Base-by-base conservation (phyloP, 1,140 invertebrate species). In the Tetramorium simillimum region DNA sequence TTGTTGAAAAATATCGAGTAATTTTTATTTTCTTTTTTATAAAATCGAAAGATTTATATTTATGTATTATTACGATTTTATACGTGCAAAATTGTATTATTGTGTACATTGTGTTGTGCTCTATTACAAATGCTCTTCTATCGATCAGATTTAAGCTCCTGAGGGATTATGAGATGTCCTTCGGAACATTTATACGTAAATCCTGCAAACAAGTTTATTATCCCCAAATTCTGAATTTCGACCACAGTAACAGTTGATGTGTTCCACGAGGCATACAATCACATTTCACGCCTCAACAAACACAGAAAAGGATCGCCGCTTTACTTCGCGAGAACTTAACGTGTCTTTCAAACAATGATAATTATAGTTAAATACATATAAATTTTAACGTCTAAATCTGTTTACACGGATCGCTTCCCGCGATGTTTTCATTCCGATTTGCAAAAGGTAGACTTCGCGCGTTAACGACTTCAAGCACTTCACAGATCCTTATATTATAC, bases 401-500 rank as follows among this genome's bases (percentile, higher is more conserved):
- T 70, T 10, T 53, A 40, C 37, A 40, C 14, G 24, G 4, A 73
- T 75, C 24, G 40, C 46, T 80, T 80, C 18, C 3, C 33, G 24
- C 43, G n/a, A 51, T 53, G 14, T 43, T 70, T 73, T 63, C 56
- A 58, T 46, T 43, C 24, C 18, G 67, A 33, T 70, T 53, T 46
- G 40, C 69, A 14, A 73, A 16, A 49, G 24, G 53, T 70, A 56
- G 40, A 60, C 28, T 73, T 75, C 7, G 69, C 56, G n/a, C 80
- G 69, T 84, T 84, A 84, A 84, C 46, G 46, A 80, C 80, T 73
- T 62, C 5, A 40, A 49, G 56, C 40, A 60, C 80, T 84, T 72
- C 21, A 40, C 69, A 84, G 56, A 84, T 84, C 56, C 80, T 84
- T 84, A 84, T 84, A 84, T 84, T 84, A 84, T 84, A 84, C 53